Evolutionary conservation across 2,888 invertebrate genomes (phyloP).

Genomic region (Cryptocephalus moraei): DNA sequence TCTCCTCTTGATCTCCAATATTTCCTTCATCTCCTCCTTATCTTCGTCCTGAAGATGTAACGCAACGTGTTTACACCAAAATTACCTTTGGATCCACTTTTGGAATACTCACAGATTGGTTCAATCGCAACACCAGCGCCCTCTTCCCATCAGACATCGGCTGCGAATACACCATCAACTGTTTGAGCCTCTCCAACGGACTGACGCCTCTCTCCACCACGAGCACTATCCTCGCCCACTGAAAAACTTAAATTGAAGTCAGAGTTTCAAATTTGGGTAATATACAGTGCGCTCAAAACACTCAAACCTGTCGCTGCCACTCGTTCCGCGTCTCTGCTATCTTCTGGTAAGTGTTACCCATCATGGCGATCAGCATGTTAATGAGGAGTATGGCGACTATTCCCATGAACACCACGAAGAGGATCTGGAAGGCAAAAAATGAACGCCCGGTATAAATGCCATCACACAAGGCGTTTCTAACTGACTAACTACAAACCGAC

Average conservation of each 20-base stretch:
- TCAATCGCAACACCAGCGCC: slow-evolving; percentile 77
- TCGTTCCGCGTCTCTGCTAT: slow-evolving; percentile 95
- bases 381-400: slow-evolving; percentile 90
- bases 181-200: slow-evolving; percentile 74
- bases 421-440: slow-evolving; percentile 44
- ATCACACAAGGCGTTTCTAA: too few species aligned
- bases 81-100: slow-evolving; percentile 1
- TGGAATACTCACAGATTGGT: slow-evolving; percentile 61
- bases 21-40: slow-evolving; percentile 89
- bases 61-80: neutral
- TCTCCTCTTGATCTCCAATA: slow-evolving; percentile 79
- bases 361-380: slow-evolving; percentile 99
- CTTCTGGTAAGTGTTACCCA: slow-evolving; percentile 98
- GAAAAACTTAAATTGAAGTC: slow-evolving; percentile 5
- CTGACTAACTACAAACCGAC: too few species aligned
- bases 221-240: slow-evolving; percentile 96
- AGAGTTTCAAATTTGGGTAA: too few species aligned
- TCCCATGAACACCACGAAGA: slow-evolving; percentile 96
- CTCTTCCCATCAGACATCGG: slow-evolving; percentile 83
- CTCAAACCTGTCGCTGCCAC: slow-evolving; percentile 79
- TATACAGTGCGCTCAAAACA: neutral
- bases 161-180: slow-evolving; percentile 86
- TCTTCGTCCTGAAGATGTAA: slow-evolving; percentile 63
- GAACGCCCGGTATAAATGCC: too few species aligned
- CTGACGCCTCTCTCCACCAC: slow-evolving; percentile 96